Base-by-base conservation (phyloP, 1,140 invertebrate genomes). In the Leptinotarsa texana region DNA sequence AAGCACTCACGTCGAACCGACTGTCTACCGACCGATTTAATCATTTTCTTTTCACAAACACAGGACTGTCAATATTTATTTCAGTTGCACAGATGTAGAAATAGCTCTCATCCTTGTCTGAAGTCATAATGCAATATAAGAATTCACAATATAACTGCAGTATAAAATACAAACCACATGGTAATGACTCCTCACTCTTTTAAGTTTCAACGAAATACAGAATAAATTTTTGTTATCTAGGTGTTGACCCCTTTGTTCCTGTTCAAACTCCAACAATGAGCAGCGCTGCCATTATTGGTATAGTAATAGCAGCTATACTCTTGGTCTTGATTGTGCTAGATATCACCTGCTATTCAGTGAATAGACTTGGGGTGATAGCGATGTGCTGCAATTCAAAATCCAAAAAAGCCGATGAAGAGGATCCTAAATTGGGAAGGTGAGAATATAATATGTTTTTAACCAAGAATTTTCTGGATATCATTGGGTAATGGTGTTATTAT, bases 401-500 rank as follows among this genome's bases (percentile, higher is more conserved):
- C 66, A 92, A 91, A 84, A 89, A 90, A 67, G 88, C 90, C 47
- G 91, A 92, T 77, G 93, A 94, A 72, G 93, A 94, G 33, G 93
- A 94, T 85, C 88, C 92, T 0, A 94, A 94, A 85, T 85, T 94
- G 51, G 92, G 93, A 88, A 94, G 93, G 93, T 95, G 51, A 57
- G 51, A 18, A 57, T n/a, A 4, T 17, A n/a, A n/a, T 57, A n/a
- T 18, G 17, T n/a, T 42, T 42, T 11, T 5, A 13, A 57, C 51
- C 3, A 57, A 57, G n/a, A 57, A n/a, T 57, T 17, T 57, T 57
- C 17, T 8, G 4, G 51, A 57, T 42, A 42, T 42, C 33, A 42
- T 42, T 42, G 33, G 8, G 33, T 11, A 57, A 17, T 15, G 51
- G 51, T 17, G 51, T 57, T 57, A 57, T 3, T 57, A 15, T n/a